phyloP scores from a whole-genome alignment of 1,140 invertebrate genomes.

The Pachypeltis micranthus region DNA sequence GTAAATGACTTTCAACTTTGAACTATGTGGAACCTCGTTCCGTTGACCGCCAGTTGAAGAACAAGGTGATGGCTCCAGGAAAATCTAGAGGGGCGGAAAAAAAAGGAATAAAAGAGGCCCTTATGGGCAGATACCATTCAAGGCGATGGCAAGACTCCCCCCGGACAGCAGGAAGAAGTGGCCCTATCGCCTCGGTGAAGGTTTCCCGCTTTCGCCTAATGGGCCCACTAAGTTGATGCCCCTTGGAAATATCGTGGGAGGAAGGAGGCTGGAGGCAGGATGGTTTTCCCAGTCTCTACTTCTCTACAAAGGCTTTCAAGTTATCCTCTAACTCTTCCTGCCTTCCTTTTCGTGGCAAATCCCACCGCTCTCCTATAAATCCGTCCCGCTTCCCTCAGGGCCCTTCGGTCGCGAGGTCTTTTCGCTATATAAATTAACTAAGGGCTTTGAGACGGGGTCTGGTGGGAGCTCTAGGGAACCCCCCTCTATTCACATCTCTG shows the following conservation, averaged over 20 bases:
- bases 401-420: too few species aligned
- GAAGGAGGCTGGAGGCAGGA: too few species aligned
- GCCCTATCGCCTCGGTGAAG: neutral
- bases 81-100: too few species aligned
- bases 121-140: neutral
- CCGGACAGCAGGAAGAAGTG: neutral
- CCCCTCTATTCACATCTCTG: too few species aligned
- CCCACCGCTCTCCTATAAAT: constrained; percentile 7
- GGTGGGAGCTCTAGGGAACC: too few species aligned
- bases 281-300: too few species aligned
- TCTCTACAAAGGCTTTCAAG: constrained; percentile 1
- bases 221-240: neutral
- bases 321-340: neutral
- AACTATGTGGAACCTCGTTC: too few species aligned
- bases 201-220: neutral
- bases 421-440: constrained; percentile 7
- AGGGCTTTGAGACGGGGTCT: neutral
- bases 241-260: too few species aligned
- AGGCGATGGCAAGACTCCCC: neutral
- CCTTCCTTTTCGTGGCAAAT: neutral
- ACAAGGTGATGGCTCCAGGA: too few species aligned
- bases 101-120: neutral
- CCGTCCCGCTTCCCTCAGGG: neutral
- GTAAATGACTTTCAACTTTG: too few species aligned
- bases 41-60: too few species aligned